Base-by-base conservation (phyloP, 2,797 vertebrate species). In the Fundulus diaphanus region DNA sequence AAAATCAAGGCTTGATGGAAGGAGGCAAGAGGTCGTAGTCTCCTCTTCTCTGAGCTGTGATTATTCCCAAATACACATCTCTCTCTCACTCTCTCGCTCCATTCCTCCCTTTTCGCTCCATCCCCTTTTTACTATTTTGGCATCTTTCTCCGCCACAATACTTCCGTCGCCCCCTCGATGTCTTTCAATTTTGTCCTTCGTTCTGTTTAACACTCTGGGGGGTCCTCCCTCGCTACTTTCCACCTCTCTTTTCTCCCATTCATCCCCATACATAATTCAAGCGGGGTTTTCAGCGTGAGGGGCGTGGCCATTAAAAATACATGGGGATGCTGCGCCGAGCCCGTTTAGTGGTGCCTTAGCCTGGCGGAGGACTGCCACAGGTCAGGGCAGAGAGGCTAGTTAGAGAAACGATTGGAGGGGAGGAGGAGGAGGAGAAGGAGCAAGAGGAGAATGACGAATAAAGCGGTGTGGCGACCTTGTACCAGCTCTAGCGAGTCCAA, bases 301-400 rank as follows among this genome's bases (percentile, higher is more conserved):
- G 85, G 90, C 79, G 73, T 83, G 89, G 86, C 86, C 87, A 93
- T 93, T 90, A 93, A 93, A 93, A 88, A 92, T 92, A 89, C 91
- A 93, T 93, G 87, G 85, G 82, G 82, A 76, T 22, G 70, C 85
- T 76, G 88, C 68, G 5, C 80, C 27, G 75, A 82, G 85, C 87
- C 89, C 87, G 75, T 92, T 92, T 92, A 90, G 86, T 76, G 84
- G 82, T 76, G 89, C 85, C 82, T 84, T 81, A 78, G 86, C 78
- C 83, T 46, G 0, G 76, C 88, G 84, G 83, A 88, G 82, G 78
- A 88, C 83, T 18, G 77, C 71, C 70, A 15, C 44, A 20, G 49
- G 84, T 77, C 40, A 59, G 78, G 74, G 76, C 82, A 78, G 76
- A 5, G 5, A 67, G 83, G 78, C 77, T 78, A 80, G 35, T 65